A percentile compares a stretch with the other conserved stretches of the same genome.
phyloP scores from a whole-genome alignment of 2,797 vertebrate species.

The Phyllotis vaccarum region DNA sequence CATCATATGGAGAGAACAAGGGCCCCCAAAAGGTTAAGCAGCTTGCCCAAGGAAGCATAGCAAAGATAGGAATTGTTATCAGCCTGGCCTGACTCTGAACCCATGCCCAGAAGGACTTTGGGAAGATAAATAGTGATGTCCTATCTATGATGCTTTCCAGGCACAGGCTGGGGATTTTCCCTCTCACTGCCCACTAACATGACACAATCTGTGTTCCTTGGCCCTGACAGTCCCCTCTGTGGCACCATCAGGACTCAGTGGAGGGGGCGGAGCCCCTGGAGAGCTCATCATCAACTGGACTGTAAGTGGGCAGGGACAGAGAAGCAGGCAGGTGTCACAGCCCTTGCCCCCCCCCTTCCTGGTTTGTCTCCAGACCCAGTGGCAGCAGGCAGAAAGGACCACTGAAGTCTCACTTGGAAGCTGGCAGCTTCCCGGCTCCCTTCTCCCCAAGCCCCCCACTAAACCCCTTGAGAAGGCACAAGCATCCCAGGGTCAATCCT shows the following conservation, averaged over 20 bases:
- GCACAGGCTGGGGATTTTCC: not conserved
- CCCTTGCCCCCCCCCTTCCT: not conserved
- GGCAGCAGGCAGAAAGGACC: not conserved
- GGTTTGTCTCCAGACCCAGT: not conserved
- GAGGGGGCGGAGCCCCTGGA: constrained; percentile 95
- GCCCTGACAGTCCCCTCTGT: constrained; percentile 93
- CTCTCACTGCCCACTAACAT: not conserved
- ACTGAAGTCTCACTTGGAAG: accelerated
- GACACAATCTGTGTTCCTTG: constrained; percentile 43
- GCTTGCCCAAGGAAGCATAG: constrained; percentile 13
- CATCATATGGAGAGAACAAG: not conserved
- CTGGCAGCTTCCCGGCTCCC: not conserved
- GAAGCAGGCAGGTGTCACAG: not conserved
- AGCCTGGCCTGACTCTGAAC: not conserved
- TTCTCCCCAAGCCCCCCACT: not conserved
- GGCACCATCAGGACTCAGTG: constrained; percentile 96
- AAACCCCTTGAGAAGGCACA: accelerated
- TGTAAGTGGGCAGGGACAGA: constrained; percentile 87
- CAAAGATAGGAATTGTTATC: not conserved
- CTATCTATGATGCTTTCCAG: not conserved
- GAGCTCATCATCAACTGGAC: constrained; percentile 97
- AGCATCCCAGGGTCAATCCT: not conserved
- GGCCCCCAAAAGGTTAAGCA: constrained; percentile 13
- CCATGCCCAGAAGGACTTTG: not conserved
- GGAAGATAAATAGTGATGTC: not conserved